phyloP scores from a whole-genome alignment of 2,113 vertebrate species.

The chimpanzee (Pan troglodytes) region NHGRI_mPanTro3-v2.1_pri NC_072409.2:102146001-102146500 shows the following conservation, averaged over 20 bases:
- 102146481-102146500: not conserved
- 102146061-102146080: slow-evolving; percentile 40
- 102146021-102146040: not conserved
- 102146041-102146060: not conserved
- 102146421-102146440: slow-evolving; percentile 21
- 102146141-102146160: not conserved
- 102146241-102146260: not conserved
- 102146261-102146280: not conserved
- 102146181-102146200: not conserved
- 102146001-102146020: not conserved
- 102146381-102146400: not conserved
- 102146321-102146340: not conserved
- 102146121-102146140: not conserved
- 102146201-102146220: not conserved
- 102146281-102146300: not conserved
- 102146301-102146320: not conserved
- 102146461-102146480: not conserved
- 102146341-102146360: not conserved
- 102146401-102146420: not conserved
- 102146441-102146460: not conserved
- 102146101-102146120: not conserved
- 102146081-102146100: not conserved
- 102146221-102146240: not conserved
- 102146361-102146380: not conserved
- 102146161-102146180: not conserved